Conservation (phyloP, 2,888 invertebrate species). For the Ceramica pisi region DNA sequence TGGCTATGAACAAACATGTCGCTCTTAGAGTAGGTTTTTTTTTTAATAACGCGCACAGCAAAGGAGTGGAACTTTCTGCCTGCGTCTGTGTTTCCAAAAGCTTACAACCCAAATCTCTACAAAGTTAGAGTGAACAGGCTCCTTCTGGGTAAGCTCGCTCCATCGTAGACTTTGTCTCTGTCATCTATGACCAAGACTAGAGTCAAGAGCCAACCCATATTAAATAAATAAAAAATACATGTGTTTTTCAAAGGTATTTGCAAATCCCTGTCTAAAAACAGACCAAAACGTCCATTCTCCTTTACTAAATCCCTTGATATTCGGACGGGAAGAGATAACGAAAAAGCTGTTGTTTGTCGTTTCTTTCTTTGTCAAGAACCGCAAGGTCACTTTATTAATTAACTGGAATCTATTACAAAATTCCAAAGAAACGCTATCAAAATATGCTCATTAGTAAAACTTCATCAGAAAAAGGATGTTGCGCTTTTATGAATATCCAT, state of each 20-base stretch:
- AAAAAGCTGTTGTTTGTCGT: too few relatives aligned
- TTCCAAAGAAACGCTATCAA: neutral
- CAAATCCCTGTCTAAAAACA: neutral
- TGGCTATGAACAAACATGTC: neutral
- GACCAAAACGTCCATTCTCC: neutral
- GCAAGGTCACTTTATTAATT: neutral
- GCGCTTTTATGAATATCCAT: slow-evolving; percentile 44
- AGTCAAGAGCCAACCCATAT: too few relatives aligned
- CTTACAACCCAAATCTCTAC: too few relatives aligned
- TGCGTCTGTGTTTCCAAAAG: too few relatives aligned
- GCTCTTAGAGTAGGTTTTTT: too few relatives aligned
- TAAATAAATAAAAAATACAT: too few relatives aligned
- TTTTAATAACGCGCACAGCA: too few relatives aligned
- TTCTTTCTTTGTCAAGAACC: neutral
- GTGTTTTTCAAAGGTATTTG: neutral
- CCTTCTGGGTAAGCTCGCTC: too few relatives aligned
- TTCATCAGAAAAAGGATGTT: slow-evolving; percentile 49
- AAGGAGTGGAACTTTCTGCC: too few relatives aligned
- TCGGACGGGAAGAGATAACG: neutral
- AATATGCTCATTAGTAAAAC: slow-evolving; percentile 20
- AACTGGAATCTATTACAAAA: neutral
- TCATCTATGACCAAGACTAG: too few relatives aligned
- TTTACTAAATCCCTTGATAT: neutral
- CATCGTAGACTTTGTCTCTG: too few relatives aligned
- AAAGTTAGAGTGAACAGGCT: too few relatives aligned